These are phyloP conservation scores for Capreolus pygargus DNA, from an alignment of 2,113 vertebrate genomes.

Conservation along the genomic window DNA sequence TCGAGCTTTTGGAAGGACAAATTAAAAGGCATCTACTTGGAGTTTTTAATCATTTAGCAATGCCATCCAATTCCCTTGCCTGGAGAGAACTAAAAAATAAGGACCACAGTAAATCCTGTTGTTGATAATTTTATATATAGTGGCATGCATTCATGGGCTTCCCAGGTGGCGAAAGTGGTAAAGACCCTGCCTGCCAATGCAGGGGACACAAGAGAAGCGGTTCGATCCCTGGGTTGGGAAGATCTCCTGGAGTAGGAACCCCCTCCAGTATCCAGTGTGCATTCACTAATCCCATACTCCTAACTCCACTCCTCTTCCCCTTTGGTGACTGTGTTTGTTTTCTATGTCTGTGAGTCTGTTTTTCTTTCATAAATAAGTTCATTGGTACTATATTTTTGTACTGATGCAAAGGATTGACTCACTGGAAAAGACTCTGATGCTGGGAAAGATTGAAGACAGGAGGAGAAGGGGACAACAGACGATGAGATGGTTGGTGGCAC, in stretches of 20 bases:
- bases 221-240: neutral
- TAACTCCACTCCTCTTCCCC: neutral
- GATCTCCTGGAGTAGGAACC: neutral
- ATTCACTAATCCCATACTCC: neutral
- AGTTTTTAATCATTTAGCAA: constrained; percentile 79
- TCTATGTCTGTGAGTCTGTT: neutral
- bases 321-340: neutral
- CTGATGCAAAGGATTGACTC: neutral
- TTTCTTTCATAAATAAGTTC: neutral
- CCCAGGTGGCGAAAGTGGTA: neutral
- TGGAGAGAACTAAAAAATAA: constrained; percentile 45
- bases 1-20: constrained; percentile 76
- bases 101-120: neutral
- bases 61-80: constrained; percentile 76
- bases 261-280: neutral
- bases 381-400: neutral
- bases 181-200: neutral
- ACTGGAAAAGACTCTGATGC: neutral
- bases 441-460: neutral
- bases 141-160: neutral
- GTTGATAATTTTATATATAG: neutral
- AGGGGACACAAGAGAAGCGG: neutral
- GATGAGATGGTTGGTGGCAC: neutral
- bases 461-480: neutral
- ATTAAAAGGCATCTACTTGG: constrained; percentile 86